These are phyloP conservation scores for Aricia agestis DNA, from an alignment of 1,140 invertebrate species.

Conservation along the genomic window DNA sequence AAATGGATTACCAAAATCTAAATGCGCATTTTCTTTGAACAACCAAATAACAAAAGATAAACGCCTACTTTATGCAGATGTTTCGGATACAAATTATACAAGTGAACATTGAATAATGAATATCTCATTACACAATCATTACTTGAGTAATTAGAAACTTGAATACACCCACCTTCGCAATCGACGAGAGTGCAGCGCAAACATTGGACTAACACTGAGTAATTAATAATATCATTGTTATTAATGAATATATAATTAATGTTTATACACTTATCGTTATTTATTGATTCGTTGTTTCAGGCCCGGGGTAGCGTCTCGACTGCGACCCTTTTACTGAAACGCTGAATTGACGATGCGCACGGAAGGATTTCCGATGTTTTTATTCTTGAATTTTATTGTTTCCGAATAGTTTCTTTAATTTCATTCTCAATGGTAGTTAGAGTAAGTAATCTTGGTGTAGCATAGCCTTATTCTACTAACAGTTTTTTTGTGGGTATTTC, in stretches of 20 bases:
- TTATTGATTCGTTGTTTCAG: constrained; percentile 15
- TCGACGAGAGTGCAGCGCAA: constrained; percentile 51
- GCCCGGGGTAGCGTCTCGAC: constrained; percentile 41
- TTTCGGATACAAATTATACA: not conserved
- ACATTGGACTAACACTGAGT: constrained; percentile 38
- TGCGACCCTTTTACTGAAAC: constrained; percentile 44
- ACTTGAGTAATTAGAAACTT: not conserved
- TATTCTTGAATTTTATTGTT: no score
- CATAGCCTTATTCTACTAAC: no score
- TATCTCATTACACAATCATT: not conserved
- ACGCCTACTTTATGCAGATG: not conserved
- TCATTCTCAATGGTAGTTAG: no score
- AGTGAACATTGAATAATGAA: not conserved
- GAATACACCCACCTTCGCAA: constrained; percentile 50
- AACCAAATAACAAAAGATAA: not conserved
- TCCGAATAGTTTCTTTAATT: no score
- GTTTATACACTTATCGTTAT: not conserved
- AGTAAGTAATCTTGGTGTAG: no score
- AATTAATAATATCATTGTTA: constrained; percentile 29
- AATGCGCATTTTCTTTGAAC: no score
- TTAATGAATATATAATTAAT: not conserved
- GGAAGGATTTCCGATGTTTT: not conserved
- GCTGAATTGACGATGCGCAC: constrained; percentile 27
- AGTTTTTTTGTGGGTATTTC: no score
- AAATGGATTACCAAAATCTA: no score